phyloP scores from a whole-genome alignment of 2,888 invertebrate species.

The Matsumyia berberina region DNA sequence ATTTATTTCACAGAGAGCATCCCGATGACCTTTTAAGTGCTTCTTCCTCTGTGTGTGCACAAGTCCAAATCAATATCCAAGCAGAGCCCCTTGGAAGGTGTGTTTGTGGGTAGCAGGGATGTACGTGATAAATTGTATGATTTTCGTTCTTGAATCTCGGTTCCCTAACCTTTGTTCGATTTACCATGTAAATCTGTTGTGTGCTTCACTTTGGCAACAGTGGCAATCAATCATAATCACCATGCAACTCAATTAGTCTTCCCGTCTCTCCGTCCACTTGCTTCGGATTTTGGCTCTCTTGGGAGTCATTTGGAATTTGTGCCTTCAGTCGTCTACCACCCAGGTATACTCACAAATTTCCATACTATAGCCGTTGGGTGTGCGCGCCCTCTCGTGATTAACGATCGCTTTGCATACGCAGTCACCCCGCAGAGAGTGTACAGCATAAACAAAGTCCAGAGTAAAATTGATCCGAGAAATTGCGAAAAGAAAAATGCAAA shows the following conservation, averaged over 20 bases:
- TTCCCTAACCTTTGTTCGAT: conserved; percentile 29
- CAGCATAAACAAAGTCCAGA: background rate
- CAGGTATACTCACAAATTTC: background rate
- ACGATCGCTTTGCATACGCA: background rate
- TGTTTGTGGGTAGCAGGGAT: background rate
- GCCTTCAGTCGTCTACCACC: background rate
- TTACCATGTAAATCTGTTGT: conserved; percentile 26
- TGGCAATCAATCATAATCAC: conserved; percentile 43
- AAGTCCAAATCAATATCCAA: conserved; percentile 12
- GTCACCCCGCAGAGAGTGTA: background rate
- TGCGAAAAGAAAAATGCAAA: conserved; percentile 34
- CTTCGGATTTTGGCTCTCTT: background rate
- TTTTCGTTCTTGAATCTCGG: conserved; percentile 6
- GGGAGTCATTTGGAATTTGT: background rate
- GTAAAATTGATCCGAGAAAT: conserved; percentile 4
- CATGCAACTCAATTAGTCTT: conserved; percentile 47
- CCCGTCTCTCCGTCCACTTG: background rate
- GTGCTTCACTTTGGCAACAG: conserved; percentile 16
- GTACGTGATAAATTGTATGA: background rate
- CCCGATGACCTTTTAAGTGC: conserved; percentile 46
- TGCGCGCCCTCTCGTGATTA: background rate
- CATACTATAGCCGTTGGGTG: background rate
- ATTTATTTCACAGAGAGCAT: background rate
- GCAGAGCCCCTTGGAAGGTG: background rate
- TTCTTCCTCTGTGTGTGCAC: background rate